These are phyloP conservation scores for Cebus imitator DNA, from an alignment of 2,113 vertebrate species.

Conservation along the genomic window DNA sequence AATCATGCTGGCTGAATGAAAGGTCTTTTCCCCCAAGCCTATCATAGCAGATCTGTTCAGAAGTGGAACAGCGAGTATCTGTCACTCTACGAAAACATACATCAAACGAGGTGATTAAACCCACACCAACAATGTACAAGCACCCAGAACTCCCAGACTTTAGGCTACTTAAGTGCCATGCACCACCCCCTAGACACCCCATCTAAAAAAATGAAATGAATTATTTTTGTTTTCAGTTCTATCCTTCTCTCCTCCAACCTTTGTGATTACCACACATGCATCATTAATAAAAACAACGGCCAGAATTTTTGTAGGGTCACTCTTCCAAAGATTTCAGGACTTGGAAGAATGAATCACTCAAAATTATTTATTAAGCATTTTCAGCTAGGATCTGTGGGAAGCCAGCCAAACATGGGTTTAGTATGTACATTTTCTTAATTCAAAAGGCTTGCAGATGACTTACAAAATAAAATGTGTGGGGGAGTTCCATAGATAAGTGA, in stretches of 20 bases:
- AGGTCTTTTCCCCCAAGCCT: background rate
- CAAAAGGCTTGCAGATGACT: constrained; percentile 29
- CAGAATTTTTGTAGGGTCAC: constrained; percentile 64
- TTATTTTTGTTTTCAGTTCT: constrained; percentile 24
- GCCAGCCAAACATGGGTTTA: constrained; percentile 53
- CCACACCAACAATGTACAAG: background rate
- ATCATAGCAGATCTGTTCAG: constrained; percentile 41
- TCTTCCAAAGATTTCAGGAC: constrained; percentile 63
- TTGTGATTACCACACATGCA: background rate
- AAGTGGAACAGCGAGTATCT: constrained; percentile 39
- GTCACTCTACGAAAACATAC: constrained; percentile 55
- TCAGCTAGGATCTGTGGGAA: constrained; percentile 28
- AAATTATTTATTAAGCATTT: constrained; percentile 69
- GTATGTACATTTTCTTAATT: constrained; percentile 44
- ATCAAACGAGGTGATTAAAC: constrained; percentile 68
- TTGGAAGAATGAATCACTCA: constrained; percentile 68
- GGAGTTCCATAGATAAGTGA: background rate
- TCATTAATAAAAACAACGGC: constrained; percentile 57
- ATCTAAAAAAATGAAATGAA: constrained; percentile 48
- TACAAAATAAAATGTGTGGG: background rate
- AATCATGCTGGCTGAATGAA: background rate
- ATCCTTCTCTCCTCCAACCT: constrained; percentile 44
- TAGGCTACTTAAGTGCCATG: background rate
- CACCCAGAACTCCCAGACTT: constrained; percentile 24
- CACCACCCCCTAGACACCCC: background rate